phyloP scores from a whole-genome alignment of 2,113 vertebrate genomes.

The Echinops telfairi region DNA sequence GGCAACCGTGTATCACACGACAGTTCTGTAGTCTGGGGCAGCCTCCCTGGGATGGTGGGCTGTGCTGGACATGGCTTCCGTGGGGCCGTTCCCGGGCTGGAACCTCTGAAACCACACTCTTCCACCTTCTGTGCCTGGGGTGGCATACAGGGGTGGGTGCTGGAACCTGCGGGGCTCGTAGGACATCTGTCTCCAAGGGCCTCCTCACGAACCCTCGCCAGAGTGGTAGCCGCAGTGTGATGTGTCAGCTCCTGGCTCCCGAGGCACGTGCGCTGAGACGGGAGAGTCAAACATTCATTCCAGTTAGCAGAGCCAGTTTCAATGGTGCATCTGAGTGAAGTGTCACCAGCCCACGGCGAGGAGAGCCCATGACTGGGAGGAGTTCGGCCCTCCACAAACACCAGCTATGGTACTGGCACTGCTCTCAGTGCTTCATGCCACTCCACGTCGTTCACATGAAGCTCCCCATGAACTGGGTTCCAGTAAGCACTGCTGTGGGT shows the following conservation, averaged over 20 bases:
- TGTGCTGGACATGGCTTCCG: no score
- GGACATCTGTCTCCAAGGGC: neutral
- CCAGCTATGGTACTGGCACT: neutral
- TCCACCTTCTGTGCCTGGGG: neutral
- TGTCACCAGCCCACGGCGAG: neutral
- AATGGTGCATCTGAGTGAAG: neutral
- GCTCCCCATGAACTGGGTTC: neutral
- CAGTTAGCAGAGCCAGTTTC: no score
- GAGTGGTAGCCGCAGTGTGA: no score
- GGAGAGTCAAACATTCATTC: neutral
- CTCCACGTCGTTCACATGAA: neutral
- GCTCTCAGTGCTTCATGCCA: neutral
- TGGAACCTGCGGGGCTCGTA: neutral
- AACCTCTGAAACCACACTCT: neutral
- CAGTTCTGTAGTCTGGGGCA: no score
- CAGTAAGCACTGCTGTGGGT: neutral
- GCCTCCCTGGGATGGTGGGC: no score
- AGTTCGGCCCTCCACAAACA: neutral
- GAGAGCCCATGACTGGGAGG: neutral
- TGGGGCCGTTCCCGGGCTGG: no score
- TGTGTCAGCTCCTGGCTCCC: neutral
- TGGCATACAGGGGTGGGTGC: neutral
- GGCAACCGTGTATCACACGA: no score
- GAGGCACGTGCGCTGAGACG: neutral
- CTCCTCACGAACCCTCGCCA: neutral